Evolutionary conservation across 2,888 invertebrate genomes (phyloP), one percentile per base, ranked within the genome.

Genomic region (Anoplius nigerrimus): DNA sequence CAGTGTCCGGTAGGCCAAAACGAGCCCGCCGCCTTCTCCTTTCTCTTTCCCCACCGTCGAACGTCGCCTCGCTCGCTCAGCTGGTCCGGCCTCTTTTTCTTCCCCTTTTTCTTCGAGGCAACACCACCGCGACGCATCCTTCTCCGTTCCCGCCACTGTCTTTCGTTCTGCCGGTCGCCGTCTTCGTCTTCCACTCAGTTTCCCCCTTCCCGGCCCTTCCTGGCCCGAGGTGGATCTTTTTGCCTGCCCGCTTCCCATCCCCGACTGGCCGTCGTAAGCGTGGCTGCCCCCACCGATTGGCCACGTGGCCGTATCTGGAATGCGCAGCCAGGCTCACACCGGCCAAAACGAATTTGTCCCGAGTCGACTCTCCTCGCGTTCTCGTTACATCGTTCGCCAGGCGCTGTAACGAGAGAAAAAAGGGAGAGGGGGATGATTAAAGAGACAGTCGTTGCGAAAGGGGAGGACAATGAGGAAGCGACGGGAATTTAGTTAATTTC

Each of bases 1-100:
- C 86, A 86, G 85, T 85, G 85, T 82, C 85, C 82, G 79, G 85
- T 83, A 80, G 80, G 74, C 81, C 81, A 70, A 80, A 84, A 80
- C 80, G 74, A 83, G 80, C 77, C 67, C 72, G 66, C 62, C 56
- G 60, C 63, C 71, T 43, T 64, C 24, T 20, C 43, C 55, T 52
- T 54, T 34, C 43, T 64, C 67, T 48, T 60, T 66, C 53, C 55
- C 48, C 42, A 46, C 27, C 58, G 52, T 61, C 65, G 67, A 70
- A 16, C 55, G 21, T 20, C 61, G 20, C 15, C 70, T 62, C 58
- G 71, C 70, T 69, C 74, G 52, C 69, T 69, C 62, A 51, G 69
- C 59, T 13, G 52, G 52, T 52, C 64, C 62, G 62, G 2, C 22
- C 22, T 52, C 22, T 22, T 45, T 21, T 11, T 57, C 62, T 57